Evolutionary conservation across 2,888 invertebrate genomes (phyloP).

Genomic region (Sycophila texana): DNA sequence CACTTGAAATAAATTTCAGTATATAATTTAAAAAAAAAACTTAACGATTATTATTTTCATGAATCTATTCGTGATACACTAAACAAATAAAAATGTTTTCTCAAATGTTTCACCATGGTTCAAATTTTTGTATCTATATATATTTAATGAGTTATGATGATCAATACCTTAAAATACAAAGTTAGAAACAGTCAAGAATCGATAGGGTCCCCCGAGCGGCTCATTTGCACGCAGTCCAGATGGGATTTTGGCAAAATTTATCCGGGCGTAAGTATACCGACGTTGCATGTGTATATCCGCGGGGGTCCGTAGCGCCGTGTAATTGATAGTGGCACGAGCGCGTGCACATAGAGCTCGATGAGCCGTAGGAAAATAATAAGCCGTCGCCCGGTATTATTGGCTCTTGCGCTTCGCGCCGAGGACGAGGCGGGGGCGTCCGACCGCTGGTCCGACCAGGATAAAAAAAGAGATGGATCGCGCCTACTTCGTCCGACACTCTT

Average conservation of each 20-base stretch:
- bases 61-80: too few relatives aligned
- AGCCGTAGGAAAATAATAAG: conserved; percentile 76
- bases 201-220: background rate
- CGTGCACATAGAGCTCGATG: conserved; percentile 68
- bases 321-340: conserved; percentile 71
- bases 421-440: conserved; percentile 12
- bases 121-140: too few relatives aligned
- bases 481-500: too few relatives aligned
- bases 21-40: too few relatives aligned
- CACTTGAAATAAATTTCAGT: background rate
- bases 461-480: conserved; percentile 6
- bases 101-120: too few relatives aligned
- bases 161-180: too few relatives aligned
- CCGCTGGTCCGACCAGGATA: background rate
- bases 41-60: too few relatives aligned
- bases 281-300: background rate
- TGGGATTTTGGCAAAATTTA: conserved; percentile 73
- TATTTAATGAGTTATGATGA: too few relatives aligned
- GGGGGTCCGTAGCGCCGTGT: conserved; percentile 65
- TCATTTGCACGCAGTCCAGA: conserved; percentile 61
- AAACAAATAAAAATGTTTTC: too few relatives aligned
- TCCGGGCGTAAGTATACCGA: conserved; percentile 58
- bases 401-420: conserved; percentile 59
- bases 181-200: conserved; percentile 15
- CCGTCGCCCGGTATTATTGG: conserved; percentile 71